Evolutionary conservation across 2,113 vertebrate species (phyloP), one percentile per base, ranked within the genome.

Genomic region (Vireo altiloquus): DNA sequence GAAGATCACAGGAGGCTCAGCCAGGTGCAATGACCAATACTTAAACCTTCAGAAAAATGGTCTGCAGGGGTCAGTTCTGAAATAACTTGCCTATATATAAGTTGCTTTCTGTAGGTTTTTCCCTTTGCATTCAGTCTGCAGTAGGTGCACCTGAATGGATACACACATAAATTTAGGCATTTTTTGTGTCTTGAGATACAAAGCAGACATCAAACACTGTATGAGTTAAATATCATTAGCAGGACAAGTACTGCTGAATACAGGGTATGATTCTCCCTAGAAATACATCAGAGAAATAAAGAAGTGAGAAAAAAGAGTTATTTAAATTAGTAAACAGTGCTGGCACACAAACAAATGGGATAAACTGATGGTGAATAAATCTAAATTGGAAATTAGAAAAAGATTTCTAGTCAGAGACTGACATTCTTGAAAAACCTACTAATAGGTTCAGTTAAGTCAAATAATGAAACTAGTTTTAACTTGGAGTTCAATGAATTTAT

Each of bases 391-490:
- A 93, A 92, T 92, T 61, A 88, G 61, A 85, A 72, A 35, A 87
- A 88, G 75, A 82, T 87, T 95, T 94, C 52, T 81, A 81, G 52
- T 78, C 52, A 78, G 27, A 40, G 27, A 28, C 63, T 86, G 80
- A 75, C 52, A 83, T 44, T 90, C 42, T 74, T 70, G 39, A 82
- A 82, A 70, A 91, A 57, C 35, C 44, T 89, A 80, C 76, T 91
- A 89, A 89, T 87, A 89, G 69, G 89, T 78, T 49, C 49, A 87
- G 77, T 87, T 93, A 94, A 92, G 77, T 65, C 76, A 94, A 89
- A 82, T 89, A 96, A 87, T 84, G 77, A 80, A 87, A 81, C 80
- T 68, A 82, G 69, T 91, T 97, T 94, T 92, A 78, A 94, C 52
- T 91, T 81, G 52, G 77, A 91, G 72, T 87, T 91, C 60, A 75